A percentile compares a stretch with the other conserved stretches of the same genome.
These are phyloP conservation scores for Felis chaus DNA, from an alignment of 2,113 vertebrate genomes.

Conservation along the genomic window DNA sequence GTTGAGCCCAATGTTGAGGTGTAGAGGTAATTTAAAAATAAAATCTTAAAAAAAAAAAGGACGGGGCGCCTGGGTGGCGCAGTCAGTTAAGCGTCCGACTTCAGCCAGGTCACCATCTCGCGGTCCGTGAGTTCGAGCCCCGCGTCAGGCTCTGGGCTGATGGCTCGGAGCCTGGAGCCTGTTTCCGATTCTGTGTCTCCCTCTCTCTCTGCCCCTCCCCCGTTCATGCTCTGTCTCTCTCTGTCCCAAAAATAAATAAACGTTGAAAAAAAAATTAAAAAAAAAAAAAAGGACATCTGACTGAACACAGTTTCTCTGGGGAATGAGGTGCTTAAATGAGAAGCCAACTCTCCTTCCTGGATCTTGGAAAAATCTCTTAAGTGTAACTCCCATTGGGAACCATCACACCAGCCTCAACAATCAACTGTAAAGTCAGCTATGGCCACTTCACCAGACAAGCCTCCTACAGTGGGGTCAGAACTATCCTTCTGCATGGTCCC, in stretches of 20 bases:
- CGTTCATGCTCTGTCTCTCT: too few relatives aligned
- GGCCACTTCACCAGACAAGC: not conserved
- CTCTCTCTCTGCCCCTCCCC: too few relatives aligned
- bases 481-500: not conserved
- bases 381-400: not conserved
- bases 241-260: too few relatives aligned
- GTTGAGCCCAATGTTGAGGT: not conserved
- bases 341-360: not conserved
- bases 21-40: too few relatives aligned
- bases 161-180: too few relatives aligned
- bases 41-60: not conserved
- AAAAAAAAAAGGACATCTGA: not conserved
- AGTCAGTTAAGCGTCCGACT: too few relatives aligned
- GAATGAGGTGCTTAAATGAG: not conserved
- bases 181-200: too few relatives aligned
- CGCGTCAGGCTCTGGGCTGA: too few relatives aligned
- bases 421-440: not conserved
- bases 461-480: not conserved
- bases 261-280: too few relatives aligned
- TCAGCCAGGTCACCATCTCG: too few relatives aligned
- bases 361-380: not conserved
- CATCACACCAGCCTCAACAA: not conserved
- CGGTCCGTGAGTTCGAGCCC: too few relatives aligned
- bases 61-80: too few relatives aligned
- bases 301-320: not conserved